Conservation (phyloP, 64 coral and sea anemone genomes). For the Dendronephthya gigantea region DNA sequence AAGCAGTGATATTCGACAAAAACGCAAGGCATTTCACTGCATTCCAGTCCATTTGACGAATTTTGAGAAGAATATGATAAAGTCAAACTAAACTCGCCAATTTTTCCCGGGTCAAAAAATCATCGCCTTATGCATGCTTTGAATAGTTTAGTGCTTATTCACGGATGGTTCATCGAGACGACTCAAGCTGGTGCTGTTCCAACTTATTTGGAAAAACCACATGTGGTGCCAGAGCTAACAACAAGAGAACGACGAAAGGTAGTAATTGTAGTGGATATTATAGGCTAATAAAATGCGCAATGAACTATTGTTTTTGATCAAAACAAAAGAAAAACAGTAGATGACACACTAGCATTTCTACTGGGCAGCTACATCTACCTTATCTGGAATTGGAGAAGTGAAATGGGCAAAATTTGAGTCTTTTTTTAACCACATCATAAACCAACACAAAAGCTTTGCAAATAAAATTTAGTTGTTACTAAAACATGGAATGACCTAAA, state of each 20-base stretch:
- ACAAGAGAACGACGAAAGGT: conserved; percentile 21
- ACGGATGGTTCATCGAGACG: background rate
- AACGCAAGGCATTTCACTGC: conserved; percentile 14
- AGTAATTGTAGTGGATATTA: background rate
- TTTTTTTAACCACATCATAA: no score
- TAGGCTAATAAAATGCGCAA: background rate
- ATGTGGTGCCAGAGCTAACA: background rate
- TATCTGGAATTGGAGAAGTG: no score
- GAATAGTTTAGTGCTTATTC: conserved; percentile 13
- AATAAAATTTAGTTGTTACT: no score
- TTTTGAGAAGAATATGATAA: conserved; percentile 5
- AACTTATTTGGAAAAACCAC: background rate
- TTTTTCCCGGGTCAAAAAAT: background rate
- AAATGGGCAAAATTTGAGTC: no score
- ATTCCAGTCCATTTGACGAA: conserved; percentile 19
- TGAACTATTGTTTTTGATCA: background rate
- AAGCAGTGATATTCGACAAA: conserved; percentile 14
- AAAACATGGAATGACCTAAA: no score
- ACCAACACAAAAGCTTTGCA: no score
- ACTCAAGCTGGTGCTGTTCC: conserved; percentile 27
- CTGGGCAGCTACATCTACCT: no score
- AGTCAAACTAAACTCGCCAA: conserved; percentile 9
- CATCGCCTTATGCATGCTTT: conserved; percentile 17
- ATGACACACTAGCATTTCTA: no score
- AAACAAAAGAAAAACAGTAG: no score